phyloP scores from a whole-genome alignment of 2,888 invertebrate species.

The Drosophila nr. fundita region DNA sequence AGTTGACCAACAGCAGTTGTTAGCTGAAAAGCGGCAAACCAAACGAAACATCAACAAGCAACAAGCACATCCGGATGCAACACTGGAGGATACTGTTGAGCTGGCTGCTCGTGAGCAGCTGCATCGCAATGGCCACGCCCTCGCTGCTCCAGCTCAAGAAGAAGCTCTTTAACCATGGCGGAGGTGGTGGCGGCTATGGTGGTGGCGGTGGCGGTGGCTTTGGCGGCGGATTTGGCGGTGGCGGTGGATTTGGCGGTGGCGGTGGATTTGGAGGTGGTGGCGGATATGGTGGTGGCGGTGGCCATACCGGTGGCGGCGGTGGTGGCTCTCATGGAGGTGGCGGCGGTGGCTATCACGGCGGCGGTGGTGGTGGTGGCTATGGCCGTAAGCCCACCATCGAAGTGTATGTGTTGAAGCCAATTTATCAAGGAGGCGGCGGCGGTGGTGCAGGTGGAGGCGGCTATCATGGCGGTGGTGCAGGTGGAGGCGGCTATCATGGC shows the following conservation, averaged over 20 bases:
- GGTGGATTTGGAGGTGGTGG: slow-evolving; percentile 30
- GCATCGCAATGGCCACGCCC: slow-evolving; percentile 51
- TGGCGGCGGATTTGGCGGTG: slow-evolving; percentile 25
- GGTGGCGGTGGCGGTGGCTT: slow-evolving; percentile 25
- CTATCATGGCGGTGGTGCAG: slow-evolving; percentile 38
- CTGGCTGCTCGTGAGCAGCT: slow-evolving; percentile 53
- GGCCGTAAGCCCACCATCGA: slow-evolving; percentile 30
- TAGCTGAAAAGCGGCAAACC: slow-evolving; percentile 8
- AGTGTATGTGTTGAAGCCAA: slow-evolving; percentile 39
- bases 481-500: slow-evolving; percentile 28
- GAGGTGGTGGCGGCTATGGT: slow-evolving; percentile 30
- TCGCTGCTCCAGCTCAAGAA: slow-evolving; percentile 59
- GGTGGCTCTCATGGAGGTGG: slow-evolving; percentile 29
- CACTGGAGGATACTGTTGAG: slow-evolving; percentile 29
- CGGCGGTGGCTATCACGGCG: slow-evolving; percentile 33
- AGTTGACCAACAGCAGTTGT: slow-evolving; percentile 48
- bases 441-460: slow-evolving; percentile 27
- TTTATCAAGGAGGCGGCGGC: neutral
- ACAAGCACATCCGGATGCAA: slow-evolving; percentile 35
- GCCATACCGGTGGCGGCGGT: slow-evolving; percentile 24
- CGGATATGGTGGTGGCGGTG: slow-evolving; percentile 33
- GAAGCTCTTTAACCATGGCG: slow-evolving; percentile 56
- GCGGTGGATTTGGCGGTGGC: slow-evolving; percentile 32
- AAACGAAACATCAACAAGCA: neutral
- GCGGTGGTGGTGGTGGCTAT: slow-evolving; percentile 36